Percentiles rank a stretch among this genome's conserved stretches.
phyloP scores from a whole-genome alignment of 2,888 invertebrate species.

The Branchipolynoe longqiensis region DNA sequence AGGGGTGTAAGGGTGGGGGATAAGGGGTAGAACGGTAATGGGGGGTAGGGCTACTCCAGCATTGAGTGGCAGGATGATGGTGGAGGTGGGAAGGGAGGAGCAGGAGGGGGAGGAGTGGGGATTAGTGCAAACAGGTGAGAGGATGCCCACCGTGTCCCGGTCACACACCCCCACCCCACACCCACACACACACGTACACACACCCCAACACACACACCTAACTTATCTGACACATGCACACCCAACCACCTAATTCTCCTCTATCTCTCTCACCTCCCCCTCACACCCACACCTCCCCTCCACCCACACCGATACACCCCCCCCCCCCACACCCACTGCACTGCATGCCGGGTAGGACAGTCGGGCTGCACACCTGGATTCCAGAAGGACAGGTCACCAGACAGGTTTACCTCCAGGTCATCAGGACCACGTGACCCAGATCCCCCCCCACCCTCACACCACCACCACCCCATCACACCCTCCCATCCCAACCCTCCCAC shows the following conservation, averaged over 20 bases:
- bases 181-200: not conserved
- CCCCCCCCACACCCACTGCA: not conserved
- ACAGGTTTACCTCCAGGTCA: not conserved
- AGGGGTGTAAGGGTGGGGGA: not conserved
- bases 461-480: too few species aligned
- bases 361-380: too few species aligned
- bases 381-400: slow-evolving; percentile 9
- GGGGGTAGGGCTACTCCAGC: too few species aligned
- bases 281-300: not conserved
- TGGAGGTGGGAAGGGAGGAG: not conserved
- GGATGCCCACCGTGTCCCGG: not conserved
- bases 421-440: slow-evolving; percentile 17
- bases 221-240: too few species aligned
- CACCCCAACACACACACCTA: too few species aligned
- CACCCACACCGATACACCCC: not conserved
- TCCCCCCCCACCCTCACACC: too few species aligned
- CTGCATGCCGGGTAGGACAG: too few species aligned
- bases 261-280: not conserved
- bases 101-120: not conserved
- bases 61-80: too few species aligned
- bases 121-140: slow-evolving; percentile 23
- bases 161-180: slow-evolving; percentile 5
- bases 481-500: too few species aligned
- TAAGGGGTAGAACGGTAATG: not conserved
- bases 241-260: too few species aligned